These are phyloP conservation scores for Aphrophora alni DNA, from an alignment of 2,888 invertebrate genomes.

Conservation along the genomic window DNA sequence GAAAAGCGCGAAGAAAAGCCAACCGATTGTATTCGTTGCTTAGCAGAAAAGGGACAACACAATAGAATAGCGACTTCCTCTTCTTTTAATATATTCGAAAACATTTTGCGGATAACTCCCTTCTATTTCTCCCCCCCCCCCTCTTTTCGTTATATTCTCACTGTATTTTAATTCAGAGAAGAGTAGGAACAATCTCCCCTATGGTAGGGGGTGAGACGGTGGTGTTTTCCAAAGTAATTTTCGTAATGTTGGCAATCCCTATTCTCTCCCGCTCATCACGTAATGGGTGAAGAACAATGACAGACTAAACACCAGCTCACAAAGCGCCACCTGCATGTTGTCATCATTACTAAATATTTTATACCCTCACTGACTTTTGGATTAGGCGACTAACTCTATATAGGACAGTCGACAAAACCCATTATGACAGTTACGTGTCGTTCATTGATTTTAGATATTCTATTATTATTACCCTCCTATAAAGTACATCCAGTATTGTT, in stretches of 20 bases:
- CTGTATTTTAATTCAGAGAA: conserved; percentile 8
- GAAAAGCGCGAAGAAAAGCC: conserved; percentile 33
- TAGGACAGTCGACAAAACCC: background rate
- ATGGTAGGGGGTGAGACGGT: conserved; percentile 22
- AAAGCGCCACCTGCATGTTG: conserved; percentile 10
- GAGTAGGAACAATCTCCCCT: conserved; percentile 25
- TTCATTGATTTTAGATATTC: conserved; percentile 33
- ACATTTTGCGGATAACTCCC: conserved; percentile 14
- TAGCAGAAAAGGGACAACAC: conserved; percentile 28
- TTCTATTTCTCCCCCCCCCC: conserved; percentile 12
- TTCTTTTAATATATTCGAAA: conserved; percentile 29
- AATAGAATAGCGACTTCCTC: conserved; percentile 20
- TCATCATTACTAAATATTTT: conserved; percentile 26
- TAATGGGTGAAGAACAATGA: conserved; percentile 35
- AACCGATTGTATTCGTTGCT: conserved; percentile 26
- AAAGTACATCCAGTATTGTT: conserved; percentile 26
- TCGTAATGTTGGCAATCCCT: conserved; percentile 36
- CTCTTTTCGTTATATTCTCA: conserved; percentile 15
- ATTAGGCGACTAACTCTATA: background rate
- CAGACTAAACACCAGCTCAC: background rate
- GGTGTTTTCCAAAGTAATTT: conserved; percentile 40
- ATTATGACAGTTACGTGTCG: conserved; percentile 10
- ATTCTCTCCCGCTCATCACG: conserved; percentile 25
- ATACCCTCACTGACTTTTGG: background rate
- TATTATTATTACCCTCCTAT: conserved; percentile 28